These are phyloP conservation scores for Bathybates hornii DNA, from an alignment of 2,113 vertebrate genomes.

Conservation along the genomic window DNA sequence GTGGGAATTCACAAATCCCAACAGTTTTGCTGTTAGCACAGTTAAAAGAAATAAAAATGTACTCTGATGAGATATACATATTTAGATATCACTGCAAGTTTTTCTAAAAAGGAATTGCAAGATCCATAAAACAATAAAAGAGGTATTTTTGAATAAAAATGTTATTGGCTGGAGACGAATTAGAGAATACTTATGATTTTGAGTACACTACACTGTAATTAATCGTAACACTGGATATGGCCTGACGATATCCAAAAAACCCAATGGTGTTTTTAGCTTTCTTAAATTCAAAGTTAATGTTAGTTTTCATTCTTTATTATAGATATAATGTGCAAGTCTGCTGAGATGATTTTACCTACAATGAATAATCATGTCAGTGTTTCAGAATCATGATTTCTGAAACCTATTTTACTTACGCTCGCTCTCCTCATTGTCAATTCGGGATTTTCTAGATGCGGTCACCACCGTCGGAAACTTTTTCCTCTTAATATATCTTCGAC, in stretches of 20 bases:
- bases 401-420: background rate
- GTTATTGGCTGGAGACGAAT: background rate
- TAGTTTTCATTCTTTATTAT: background rate
- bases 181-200: background rate
- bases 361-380: background rate
- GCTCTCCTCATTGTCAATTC: background rate
- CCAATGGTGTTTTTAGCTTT: background rate
- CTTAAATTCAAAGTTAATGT: background rate
- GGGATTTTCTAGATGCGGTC: conserved; percentile 21
- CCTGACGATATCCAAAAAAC: background rate
- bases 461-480: conserved; percentile 16
- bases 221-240: background rate
- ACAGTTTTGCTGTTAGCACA: background rate
- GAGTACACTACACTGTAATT: background rate
- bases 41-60: background rate
- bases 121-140: background rate
- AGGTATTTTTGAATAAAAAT: background rate
- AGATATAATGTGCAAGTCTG: background rate
- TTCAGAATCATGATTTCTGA: background rate
- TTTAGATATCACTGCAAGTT: background rate
- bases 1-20: background rate
- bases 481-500: conserved; percentile 15
- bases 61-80: background rate
- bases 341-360: background rate
- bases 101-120: background rate